A percentile compares a stretch with the other conserved stretches of the same genome.
phyloP scores from a whole-genome alignment of 2,888 invertebrate genomes.

The Diloba caeruleocephala region DNA sequence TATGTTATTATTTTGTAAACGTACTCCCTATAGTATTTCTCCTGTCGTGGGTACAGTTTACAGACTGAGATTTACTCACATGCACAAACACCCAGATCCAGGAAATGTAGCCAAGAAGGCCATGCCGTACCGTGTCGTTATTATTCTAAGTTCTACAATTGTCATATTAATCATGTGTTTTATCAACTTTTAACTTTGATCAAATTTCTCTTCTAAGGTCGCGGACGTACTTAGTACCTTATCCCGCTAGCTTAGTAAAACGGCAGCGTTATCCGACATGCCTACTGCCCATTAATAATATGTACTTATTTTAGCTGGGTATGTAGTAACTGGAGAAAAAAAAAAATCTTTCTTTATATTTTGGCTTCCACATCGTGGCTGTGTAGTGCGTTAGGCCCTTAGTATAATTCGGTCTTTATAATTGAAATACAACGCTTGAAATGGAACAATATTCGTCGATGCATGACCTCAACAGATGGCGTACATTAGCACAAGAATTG shows the following conservation, averaged over 20 bases:
- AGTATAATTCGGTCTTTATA: background rate
- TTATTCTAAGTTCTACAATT: no score
- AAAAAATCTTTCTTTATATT: no score
- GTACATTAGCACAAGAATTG: constrained; percentile 50
- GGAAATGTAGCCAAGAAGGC: no score
- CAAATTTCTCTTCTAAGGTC: background rate
- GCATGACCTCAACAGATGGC: constrained; percentile 37
- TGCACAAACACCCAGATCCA: no score
- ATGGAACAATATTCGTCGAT: constrained; percentile 39
- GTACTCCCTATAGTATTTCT: no score
- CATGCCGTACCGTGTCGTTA: no score
- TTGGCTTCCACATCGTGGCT: background rate
- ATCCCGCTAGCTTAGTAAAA: background rate
- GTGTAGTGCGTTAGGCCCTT: background rate
- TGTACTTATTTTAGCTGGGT: no score
- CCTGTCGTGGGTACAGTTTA: no score
- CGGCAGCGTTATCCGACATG: constrained; percentile 3
- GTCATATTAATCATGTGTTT: no score
- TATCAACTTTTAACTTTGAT: background rate
- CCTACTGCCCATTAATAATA: background rate
- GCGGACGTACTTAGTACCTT: background rate
- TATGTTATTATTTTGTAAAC: no score
- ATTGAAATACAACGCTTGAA: constrained; percentile 7
- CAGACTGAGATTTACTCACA: no score
- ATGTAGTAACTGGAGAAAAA: no score